phyloP scores from a whole-genome alignment of 2,888 invertebrate genomes.

The Eurytoma californica region DNA sequence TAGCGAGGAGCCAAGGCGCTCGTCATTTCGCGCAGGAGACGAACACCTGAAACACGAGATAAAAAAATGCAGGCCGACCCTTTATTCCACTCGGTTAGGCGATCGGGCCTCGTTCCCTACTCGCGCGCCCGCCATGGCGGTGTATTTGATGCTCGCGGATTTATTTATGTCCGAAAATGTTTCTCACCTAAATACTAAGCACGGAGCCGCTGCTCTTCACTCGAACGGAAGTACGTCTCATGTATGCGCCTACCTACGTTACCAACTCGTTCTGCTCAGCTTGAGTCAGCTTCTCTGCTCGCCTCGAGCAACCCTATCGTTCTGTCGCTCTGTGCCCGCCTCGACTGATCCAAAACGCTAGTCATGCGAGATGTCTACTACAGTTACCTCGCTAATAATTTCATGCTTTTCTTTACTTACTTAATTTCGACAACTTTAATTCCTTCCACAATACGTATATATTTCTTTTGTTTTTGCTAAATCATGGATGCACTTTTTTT shows the following conservation, averaged over 20 bases:
- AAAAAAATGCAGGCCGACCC: constrained; percentile 14
- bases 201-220: constrained; percentile 17
- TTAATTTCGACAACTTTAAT: too few relatives aligned
- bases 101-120: background rate
- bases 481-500: too few relatives aligned
- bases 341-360: background rate
- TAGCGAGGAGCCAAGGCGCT: background rate
- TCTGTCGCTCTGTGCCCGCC: too few relatives aligned
- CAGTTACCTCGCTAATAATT: too few relatives aligned
- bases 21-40: constrained; percentile 3
- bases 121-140: background rate
- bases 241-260: background rate
- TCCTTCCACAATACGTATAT: too few relatives aligned
- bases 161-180: constrained; percentile 11
- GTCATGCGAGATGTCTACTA: background rate
- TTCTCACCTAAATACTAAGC: constrained; percentile 43
- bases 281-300: background rate
- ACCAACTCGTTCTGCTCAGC: background rate
- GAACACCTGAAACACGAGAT: constrained; percentile 42
- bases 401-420: too few relatives aligned
- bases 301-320: too few relatives aligned
- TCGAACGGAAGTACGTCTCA: constrained; percentile 34
- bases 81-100: background rate
- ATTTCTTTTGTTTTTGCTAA: too few relatives aligned
- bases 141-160: constrained; percentile 4